Percentiles rank a stretch among this genome's conserved stretches.
Evolutionary conservation across 1,140 invertebrate species (phyloP).

Genomic region (Olivierus martensii): DNA sequence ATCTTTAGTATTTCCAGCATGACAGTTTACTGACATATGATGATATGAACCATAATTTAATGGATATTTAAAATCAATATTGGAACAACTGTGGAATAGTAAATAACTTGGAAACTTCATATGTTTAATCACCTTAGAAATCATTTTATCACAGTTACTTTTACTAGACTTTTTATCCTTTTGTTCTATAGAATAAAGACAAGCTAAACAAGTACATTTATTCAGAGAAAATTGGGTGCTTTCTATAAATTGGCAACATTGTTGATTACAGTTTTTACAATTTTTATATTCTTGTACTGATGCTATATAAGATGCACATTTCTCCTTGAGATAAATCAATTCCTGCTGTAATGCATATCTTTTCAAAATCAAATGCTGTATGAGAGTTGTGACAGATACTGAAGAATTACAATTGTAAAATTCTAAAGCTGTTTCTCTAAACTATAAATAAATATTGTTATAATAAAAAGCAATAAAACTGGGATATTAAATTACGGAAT

Average conservation of each 20-base stretch:
- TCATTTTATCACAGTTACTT: constrained; percentile 12
- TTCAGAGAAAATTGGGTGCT: neutral
- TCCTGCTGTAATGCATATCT: constrained; percentile 17
- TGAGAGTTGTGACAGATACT: constrained; percentile 13
- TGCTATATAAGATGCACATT: constrained; percentile 9
- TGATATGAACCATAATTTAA: constrained; percentile 11
- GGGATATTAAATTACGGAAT: too few species aligned
- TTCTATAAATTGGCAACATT: constrained; percentile 6
- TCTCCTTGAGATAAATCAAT: constrained; percentile 16
- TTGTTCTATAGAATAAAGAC: constrained; percentile 8
- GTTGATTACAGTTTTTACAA: neutral
- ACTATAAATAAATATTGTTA: constrained; percentile 4
- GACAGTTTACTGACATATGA: constrained; percentile 9
- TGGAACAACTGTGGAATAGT: neutral
- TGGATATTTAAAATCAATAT: constrained; percentile 11
- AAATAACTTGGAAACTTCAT: constrained; percentile 4
- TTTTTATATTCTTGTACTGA: too few species aligned
- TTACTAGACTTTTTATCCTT: constrained; percentile 5
- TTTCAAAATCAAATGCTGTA: constrained; percentile 15
- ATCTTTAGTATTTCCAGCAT: neutral
- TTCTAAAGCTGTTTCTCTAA: constrained; percentile 29
- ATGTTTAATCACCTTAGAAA: constrained; percentile 3
- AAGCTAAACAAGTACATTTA: constrained; percentile 8
- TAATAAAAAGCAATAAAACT: constrained; percentile 5
- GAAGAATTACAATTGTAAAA: constrained; percentile 26